Conservation (phyloP, 2,113 vertebrate genomes). For the Cryptotis parvus region DNA sequence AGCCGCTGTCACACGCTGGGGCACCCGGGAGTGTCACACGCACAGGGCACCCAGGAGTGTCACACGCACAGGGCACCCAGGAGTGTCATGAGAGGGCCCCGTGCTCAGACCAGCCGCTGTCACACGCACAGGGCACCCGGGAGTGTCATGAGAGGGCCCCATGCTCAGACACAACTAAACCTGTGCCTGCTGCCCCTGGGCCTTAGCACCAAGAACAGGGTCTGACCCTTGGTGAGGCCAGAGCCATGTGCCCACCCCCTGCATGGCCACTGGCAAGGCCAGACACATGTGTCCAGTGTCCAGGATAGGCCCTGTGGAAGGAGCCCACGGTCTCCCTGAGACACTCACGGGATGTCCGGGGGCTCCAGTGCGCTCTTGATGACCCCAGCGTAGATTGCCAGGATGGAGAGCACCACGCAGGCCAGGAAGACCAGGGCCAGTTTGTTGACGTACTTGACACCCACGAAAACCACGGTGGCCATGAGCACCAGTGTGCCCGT, state of each 20-base stretch:
- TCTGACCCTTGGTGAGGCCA: neutral
- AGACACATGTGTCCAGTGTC: neutral
- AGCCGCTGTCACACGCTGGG: too few species aligned
- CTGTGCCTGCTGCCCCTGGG: too few species aligned
- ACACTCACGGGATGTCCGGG: slow-evolving; percentile 93
- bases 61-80: too few species aligned
- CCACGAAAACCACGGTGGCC: slow-evolving; percentile 95
- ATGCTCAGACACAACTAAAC: too few species aligned
- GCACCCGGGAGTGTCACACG: too few species aligned
- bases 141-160: too few species aligned
- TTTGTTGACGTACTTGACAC: slow-evolving; percentile 98
- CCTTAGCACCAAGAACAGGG: neutral
- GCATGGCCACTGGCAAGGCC: neutral
- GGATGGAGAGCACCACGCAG: slow-evolving; percentile 96
- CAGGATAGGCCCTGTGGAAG: neutral
- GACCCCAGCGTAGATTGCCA: slow-evolving; percentile 97
- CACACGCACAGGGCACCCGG: too few species aligned
- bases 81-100: too few species aligned
- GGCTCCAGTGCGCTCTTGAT: slow-evolving; percentile 96
- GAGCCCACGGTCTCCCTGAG: neutral
- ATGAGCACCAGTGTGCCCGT: slow-evolving; percentile 93
- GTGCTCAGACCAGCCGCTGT: too few species aligned
- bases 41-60: too few species aligned
- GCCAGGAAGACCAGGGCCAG: slow-evolving; percentile 96
- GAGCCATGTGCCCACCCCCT: neutral